A percentile compares a stretch with the other conserved stretches of the same genome.
Evolutionary conservation across 2,797 vertebrate genomes (phyloP).

Genomic region (Acrocephalus scirpaceus): DNA sequence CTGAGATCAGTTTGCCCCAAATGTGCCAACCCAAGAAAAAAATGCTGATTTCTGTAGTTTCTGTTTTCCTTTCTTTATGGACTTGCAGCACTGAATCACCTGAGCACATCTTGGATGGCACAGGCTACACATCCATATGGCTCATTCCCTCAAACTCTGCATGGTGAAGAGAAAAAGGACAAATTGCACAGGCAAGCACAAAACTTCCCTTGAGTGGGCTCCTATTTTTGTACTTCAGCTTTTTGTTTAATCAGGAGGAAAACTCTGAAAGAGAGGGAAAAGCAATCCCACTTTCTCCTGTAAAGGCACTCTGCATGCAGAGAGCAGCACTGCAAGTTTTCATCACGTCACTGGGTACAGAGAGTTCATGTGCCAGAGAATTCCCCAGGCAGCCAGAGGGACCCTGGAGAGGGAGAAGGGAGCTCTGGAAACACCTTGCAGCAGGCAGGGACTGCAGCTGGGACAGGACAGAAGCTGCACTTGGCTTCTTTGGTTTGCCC

Average conservation of each 20-base stretch:
- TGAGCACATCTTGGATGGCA: not conserved
- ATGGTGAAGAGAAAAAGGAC: not conserved
- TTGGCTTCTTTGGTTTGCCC: not conserved
- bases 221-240: not conserved
- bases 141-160: not conserved
- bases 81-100: not conserved
- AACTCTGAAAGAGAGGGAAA: not conserved
- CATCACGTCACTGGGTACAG: not conserved
- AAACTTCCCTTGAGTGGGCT: not conserved
- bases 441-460: not conserved
- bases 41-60: not conserved
- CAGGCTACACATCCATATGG: not conserved
- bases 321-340: not conserved
- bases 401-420: not conserved
- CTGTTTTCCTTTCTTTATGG: not conserved
- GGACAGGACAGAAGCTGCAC: not conserved
- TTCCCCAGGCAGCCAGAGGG: not conserved
- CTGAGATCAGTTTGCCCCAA: not conserved
- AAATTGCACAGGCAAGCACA: not conserved
- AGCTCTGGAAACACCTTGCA: not conserved
- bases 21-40: not conserved
- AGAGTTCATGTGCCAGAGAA: not conserved
- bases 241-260: not conserved
- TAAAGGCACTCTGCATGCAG: not conserved
- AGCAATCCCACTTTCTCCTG: not conserved